Base-by-base conservation (phyloP, 2,888 invertebrate species). In the Sacculina carcini region DNA sequence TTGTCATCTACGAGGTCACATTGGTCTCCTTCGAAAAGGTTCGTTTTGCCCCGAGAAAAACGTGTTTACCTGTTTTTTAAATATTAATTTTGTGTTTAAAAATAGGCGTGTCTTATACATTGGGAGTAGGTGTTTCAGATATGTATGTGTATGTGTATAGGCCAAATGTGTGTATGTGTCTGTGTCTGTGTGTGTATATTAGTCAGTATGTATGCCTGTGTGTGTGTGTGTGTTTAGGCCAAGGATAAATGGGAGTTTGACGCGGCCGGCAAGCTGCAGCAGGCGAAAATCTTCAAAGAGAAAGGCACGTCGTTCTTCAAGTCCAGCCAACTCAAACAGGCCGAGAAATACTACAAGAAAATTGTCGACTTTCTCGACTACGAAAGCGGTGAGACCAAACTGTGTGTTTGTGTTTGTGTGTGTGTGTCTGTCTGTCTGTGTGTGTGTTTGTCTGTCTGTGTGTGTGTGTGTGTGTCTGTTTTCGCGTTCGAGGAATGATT, bases 241-340 rank as follows among this genome's bases (percentile, higher is more conserved):
- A 79, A 80, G 58, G 81, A 84, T 58, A 65, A 71, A 44, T 94
- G 90, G 89, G 73, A 80, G 40, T 71, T 94, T 69, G 78, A 81
- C 54, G 70, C 72, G 1, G 65, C 69, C 0, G 84, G 92, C 64
- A 83, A 82, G 62, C 58, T 94, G 6, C 79, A 79, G 52, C 81
- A 83, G 61, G 77, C 83, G 0, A 76, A 78, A 63, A 68, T 80
- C 14, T 78, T 76, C 56, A 96, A 96, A 66, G 80, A 82, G 55
- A 89, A 84, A 62, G 96, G 92, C 44, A 92, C 87, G 0, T 72
- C 74, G 47, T 90, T 84, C 64, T 87, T 89, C 62, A 87, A 86
- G 65, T 72, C 71, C 1, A 75, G 72, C 53, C 86, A 89, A 63
- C 78, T 73, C 59, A 66, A 69, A 51, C 60, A 86, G 58, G 92